Evolutionary conservation across 2,888 invertebrate genomes (phyloP), one percentile per base, ranked within the genome.

Genomic region (Aspidapion aeneum): DNA sequence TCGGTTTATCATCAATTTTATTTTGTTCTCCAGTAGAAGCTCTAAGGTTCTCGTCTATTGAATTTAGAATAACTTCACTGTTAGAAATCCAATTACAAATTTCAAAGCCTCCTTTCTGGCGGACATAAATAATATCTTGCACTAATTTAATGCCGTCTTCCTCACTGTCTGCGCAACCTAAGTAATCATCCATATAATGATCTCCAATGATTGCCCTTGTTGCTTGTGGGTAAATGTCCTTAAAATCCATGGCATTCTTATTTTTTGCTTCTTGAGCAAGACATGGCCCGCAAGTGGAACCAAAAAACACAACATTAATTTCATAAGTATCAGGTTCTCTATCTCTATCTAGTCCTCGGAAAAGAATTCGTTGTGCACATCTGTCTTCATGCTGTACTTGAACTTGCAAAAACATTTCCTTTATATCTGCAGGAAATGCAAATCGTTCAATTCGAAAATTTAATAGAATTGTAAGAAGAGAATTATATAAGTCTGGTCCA

Each of bases 111-210:
- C 51, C 59, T 51, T 50, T 58, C n/a, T 7, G 17, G n/a, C 50
- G 59, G 17, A 60, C 57, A 51, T 51, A 48, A 48, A 58, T 58
- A n/a, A 18, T 51, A 12, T 63, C 61, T 63, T 65, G 18, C 7
- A 62, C 54, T 16, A 62, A 21, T 18, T 58, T 18, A 2, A 17
- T 18, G 19, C 18, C 58, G 52, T 58, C 58, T 9, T n/a, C 21
- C n/a, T 35, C 16, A 17, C 21, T 48, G 20, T 62, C 55, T 1
- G 55, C 54, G 49, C 49, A 49, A 16, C 19, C 50, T 50, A 58
- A 21, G 20, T 50, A 58, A 20, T 58, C 50, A 19, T 58, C 59
- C 19, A 50, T 18, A 19, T 58, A 58, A 58, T 58, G 59, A 2
- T 58, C 21, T 18, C 50, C 16, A 21, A 58, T 12, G n/a, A 51